phyloP scores from a whole-genome alignment of 2,797 vertebrate species.

The Echiichthys vipera region DNA sequence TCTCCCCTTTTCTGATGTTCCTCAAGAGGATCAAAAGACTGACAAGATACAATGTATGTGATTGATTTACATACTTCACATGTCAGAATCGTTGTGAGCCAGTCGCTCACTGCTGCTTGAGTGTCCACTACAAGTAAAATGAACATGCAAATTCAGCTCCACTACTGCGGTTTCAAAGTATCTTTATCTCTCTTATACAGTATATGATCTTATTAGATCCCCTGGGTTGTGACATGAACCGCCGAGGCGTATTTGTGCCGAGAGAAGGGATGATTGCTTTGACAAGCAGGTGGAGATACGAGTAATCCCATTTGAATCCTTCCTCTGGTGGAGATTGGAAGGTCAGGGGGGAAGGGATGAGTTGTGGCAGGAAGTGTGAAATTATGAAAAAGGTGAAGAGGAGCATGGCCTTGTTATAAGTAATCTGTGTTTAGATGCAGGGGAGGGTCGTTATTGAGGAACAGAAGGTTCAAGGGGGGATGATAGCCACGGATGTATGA shows the following conservation, averaged over 20 bases:
- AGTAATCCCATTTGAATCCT: constrained; percentile 50
- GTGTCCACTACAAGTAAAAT: constrained; percentile 49
- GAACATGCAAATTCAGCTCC: constrained; percentile 41
- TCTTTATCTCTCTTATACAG: constrained; percentile 9
- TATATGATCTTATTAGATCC: constrained; percentile 43
- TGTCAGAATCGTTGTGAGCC: constrained; percentile 38
- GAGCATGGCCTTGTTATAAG: constrained; percentile 49
- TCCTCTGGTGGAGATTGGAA: constrained; percentile 30
- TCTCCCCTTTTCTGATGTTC: constrained; percentile 13
- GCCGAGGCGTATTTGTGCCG: constrained; percentile 26
- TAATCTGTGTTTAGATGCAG: constrained; percentile 30
- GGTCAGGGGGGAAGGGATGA: constrained; percentile 36
- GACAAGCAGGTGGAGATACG: constrained; percentile 28
- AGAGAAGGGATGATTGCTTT: constrained; percentile 56
- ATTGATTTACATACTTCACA: constrained; percentile 53
- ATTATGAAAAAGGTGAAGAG: constrained; percentile 62
- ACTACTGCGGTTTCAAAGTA: constrained; percentile 27
- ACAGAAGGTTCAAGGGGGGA: constrained; percentile 6
- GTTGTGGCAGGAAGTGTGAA: constrained; percentile 10
- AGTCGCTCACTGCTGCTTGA: constrained; percentile 23
- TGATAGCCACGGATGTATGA: not conserved
- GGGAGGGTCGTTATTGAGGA: constrained; percentile 2
- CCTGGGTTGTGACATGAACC: constrained; percentile 16
- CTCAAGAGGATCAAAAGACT: constrained; percentile 40
- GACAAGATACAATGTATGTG: constrained; percentile 16